Evolutionary conservation across 2,113 vertebrate genomes (phyloP).

Genomic region (Ophthalmolycus amberensis): DNA sequence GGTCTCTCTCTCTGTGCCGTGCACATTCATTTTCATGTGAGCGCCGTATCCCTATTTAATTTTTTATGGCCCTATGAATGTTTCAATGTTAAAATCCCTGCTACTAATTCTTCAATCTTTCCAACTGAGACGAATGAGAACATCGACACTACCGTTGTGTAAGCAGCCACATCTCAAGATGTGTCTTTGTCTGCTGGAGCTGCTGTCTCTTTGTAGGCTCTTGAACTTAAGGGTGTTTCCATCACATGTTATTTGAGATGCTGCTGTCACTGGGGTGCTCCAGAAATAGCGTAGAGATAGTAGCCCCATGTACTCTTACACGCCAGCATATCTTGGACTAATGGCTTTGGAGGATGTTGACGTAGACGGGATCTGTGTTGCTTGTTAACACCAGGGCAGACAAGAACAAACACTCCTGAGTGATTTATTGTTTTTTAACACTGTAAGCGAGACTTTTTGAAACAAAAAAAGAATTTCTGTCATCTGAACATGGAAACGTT

Average conservation of each 20-base stretch:
- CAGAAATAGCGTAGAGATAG: slow-evolving; percentile 54
- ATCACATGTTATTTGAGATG: slow-evolving; percentile 53
- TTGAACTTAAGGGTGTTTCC: slow-evolving; percentile 35
- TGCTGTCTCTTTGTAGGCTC: slow-evolving; percentile 49
- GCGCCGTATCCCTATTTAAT: not conserved
- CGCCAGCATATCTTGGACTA: slow-evolving; percentile 23
- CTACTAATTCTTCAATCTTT: slow-evolving; percentile 1
- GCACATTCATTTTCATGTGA: not conserved
- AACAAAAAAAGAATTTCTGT: not conserved
- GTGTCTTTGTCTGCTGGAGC: slow-evolving; percentile 11
- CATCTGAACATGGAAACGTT: not conserved
- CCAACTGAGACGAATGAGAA: slow-evolving; percentile 2
- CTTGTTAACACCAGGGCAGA: not conserved
- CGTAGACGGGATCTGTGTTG: slow-evolving; percentile 17
- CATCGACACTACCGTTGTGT: not conserved
- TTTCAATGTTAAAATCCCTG: not conserved
- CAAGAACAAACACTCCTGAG: not conserved
- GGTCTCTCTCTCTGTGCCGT: not conserved
- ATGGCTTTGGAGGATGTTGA: slow-evolving; percentile 42
- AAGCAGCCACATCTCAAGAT: slow-evolving; percentile 1
- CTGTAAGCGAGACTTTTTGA: not conserved
- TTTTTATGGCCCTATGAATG: not conserved
- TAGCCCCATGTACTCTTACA: slow-evolving; percentile 20
- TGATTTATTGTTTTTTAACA: not conserved
- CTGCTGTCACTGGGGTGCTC: slow-evolving; percentile 54